A percentile compares a stretch with the other conserved stretches of the same genome.
Conservation (phyloP, 2,797 vertebrate genomes). For the Cryptoblepharus egeriae region DNA sequence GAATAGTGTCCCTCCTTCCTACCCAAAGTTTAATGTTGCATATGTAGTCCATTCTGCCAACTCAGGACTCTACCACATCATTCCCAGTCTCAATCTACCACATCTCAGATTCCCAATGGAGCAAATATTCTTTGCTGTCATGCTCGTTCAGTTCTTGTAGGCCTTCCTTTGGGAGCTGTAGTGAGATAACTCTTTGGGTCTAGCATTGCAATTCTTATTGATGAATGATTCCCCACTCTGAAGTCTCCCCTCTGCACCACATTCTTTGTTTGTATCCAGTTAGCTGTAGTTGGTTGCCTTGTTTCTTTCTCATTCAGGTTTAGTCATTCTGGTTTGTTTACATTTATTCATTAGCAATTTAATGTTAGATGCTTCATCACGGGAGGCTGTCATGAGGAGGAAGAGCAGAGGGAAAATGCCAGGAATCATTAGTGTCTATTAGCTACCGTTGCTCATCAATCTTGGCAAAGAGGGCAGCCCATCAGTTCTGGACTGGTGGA, state of each 20-base stretch:
- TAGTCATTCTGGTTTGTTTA: conserved; percentile 73
- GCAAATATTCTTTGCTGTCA: too few species aligned
- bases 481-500: conserved; percentile 72
- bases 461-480: conserved; percentile 68
- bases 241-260: conserved; percentile 13
- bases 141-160: too few species aligned
- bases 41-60: too few species aligned
- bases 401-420: conserved; percentile 73
- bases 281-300: background rate
- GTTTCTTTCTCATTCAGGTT: conserved; percentile 59
- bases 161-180: too few species aligned
- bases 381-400: conserved; percentile 71
- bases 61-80: too few species aligned
- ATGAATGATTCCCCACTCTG: conserved; percentile 6
- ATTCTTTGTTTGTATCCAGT: background rate
- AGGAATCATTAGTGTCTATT: conserved; percentile 76
- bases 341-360: conserved; percentile 74
- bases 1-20: too few species aligned
- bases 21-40: too few species aligned
- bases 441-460: conserved; percentile 70
- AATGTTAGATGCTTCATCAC: conserved; percentile 68
- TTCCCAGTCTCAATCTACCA: too few species aligned
- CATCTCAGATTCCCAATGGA: too few species aligned
- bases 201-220: too few species aligned
- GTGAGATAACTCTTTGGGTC: too few species aligned